These are phyloP conservation scores for Toxonevra muliebris DNA, from an alignment of 2,888 invertebrate species.

Conservation along the genomic window DNA sequence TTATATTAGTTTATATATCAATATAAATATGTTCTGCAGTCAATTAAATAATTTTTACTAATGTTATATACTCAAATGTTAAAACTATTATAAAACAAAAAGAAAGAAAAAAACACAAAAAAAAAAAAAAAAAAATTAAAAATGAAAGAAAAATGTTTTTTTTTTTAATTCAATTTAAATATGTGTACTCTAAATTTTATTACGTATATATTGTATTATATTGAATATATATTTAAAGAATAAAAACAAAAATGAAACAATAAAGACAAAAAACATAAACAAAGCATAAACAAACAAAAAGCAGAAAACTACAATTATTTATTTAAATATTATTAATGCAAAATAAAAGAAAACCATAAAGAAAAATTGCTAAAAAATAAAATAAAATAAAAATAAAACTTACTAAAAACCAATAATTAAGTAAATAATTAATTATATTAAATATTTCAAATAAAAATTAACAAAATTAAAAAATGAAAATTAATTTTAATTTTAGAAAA, in stretches of 20 bases:
- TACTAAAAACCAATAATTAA: not conserved
- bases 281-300: conserved; percentile 4
- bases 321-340: conserved; percentile 20
- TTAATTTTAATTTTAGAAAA: conserved; percentile 42
- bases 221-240: not conserved
- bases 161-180: too few species aligned
- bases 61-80: too few species aligned
- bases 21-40: too few species aligned
- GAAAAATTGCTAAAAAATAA: conserved; percentile 1
- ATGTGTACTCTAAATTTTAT: not conserved
- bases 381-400: not conserved
- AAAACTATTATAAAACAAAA: too few species aligned
- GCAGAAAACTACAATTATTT: conserved; percentile 26
- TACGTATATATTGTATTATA: not conserved
- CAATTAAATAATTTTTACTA: too few species aligned
- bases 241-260: not conserved
- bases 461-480: conserved; percentile 25
- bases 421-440: conserved; percentile 7
- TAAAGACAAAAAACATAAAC: not conserved
- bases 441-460: conserved; percentile 4
- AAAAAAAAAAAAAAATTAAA: too few species aligned
- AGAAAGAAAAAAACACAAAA: too few species aligned
- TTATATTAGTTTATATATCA: too few species aligned
- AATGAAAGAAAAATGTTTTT: too few species aligned
- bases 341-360: not conserved